Conservation (phyloP, 1,140 invertebrate genomes). For the Varroa destructor region DNA sequence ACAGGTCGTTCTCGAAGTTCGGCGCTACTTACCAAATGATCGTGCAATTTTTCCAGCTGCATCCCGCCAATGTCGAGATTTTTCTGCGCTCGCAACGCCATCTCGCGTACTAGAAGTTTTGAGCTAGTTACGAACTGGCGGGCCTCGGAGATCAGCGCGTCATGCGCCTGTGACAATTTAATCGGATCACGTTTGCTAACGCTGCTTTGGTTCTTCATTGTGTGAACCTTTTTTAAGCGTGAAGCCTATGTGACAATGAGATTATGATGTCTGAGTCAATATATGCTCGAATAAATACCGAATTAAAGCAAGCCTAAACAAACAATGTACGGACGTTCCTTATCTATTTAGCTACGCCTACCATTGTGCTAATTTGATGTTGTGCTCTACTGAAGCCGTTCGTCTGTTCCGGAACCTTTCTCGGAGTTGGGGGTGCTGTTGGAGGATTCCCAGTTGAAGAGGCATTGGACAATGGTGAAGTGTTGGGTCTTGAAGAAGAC, state of each 20-base stretch:
- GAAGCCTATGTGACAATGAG: not conserved
- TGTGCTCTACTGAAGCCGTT: not conserved
- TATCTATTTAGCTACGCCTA: not conserved
- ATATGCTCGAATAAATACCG: too few relatives aligned
- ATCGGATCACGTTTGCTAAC: conserved; percentile 21
- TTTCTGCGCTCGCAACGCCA: not conserved
- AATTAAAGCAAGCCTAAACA: too few relatives aligned
- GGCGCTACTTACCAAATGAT: conserved; percentile 48
- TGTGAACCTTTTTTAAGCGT: not conserved
- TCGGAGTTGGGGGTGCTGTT: not conserved
- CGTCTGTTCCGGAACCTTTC: conserved; percentile 15
- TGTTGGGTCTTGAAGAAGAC: too few relatives aligned
- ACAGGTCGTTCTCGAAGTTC: not conserved
- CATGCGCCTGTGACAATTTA: conserved; percentile 47
- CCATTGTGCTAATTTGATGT: conserved; percentile 18
- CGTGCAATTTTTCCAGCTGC: conserved; percentile 42
- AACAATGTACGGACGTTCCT: too few relatives aligned
- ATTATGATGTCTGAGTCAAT: too few relatives aligned
- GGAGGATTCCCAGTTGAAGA: not conserved
- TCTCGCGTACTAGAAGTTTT: conserved; percentile 57
- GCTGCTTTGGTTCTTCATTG: conserved; percentile 27
- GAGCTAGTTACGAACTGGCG: conserved; percentile 66
- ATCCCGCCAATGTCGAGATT: conserved; percentile 6
- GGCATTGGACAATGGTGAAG: not conserved
- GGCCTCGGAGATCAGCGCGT: conserved; percentile 61